Evolutionary conservation across 92 coral and sea anemone genomes (phyloP), one percentile per base, ranked within the genome.

Genomic region (Scolanthus callimorphus): DNA sequence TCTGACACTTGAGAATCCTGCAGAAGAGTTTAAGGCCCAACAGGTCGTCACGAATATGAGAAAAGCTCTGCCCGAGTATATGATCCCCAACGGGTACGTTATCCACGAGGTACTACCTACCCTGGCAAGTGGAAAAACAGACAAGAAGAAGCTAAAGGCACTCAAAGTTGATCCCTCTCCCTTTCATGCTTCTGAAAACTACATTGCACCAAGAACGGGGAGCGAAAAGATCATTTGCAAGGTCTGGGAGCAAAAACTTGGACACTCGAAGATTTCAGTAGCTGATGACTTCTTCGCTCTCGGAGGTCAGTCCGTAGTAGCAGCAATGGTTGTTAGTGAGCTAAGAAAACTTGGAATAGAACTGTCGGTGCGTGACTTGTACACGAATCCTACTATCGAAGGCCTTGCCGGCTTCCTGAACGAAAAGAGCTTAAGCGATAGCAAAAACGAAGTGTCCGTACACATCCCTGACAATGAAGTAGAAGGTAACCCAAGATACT

Each of bases 11-110:
- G 63, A 30, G 11, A 48, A 57, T 21, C 13, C 29, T 11, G 48
- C 49, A 9, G 4, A 31, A 20, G 48, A 48, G 22, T 57, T 57
- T 21, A 27, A 57, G 4, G 63, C 48, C 3, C 47, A 17, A 13
- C 34, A 37, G 20, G 63, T 28, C 15, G 63, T 57, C 0, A 17
- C 27, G 3, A 1, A 57, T 23, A 57, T 57, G 44, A 57, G 34
- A 26, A 22, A 11, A 30, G 25, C 63, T 0, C 63, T 57, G 4
- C 63, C 63, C 19, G 63, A 57, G 25, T 57, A 57, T 29, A 57
- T 57, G 63, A 22, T 57, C 20, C 63, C 63, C 10, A 57, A 57
- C 43, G 63, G 63, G 8, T 57, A 57, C 48, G 48, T 57, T 25
- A 57, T 57, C 11, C 63, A 57, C 44, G 63, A 57, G n/a, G 63